Evolutionary conservation across 1,140 invertebrate genomes (phyloP).

Genomic region (Anoplolepis gracilipes): DNA sequence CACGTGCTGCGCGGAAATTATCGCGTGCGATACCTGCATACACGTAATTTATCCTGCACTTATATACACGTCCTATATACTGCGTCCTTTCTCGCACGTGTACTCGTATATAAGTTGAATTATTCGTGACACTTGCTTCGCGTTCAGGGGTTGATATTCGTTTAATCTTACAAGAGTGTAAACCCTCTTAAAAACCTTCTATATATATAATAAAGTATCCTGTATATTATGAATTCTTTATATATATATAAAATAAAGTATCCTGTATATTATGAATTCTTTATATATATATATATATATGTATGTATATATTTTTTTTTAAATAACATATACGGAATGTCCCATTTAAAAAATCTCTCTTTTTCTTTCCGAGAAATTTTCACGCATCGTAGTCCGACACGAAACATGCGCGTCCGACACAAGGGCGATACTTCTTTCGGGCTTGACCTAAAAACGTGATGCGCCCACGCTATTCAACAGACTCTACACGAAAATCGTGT

Average conservation of each 20-base stretch:
- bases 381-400: conserved; percentile 25
- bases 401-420: conserved; percentile 30
- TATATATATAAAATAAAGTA: too few species aligned
- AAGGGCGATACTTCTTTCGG: conserved; percentile 37
- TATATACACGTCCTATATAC: not conserved
- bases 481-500: conserved; percentile 20
- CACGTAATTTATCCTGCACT: conserved; percentile 60
- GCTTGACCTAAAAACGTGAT: conserved; percentile 50
- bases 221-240: too few species aligned
- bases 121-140: not conserved
- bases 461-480: conserved; percentile 38
- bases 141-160: not conserved
- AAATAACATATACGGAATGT: too few species aligned
- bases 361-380: conserved; percentile 2
- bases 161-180: not conserved
- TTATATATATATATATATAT: too few species aligned
- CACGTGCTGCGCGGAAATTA: conserved; percentile 67
- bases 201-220: too few species aligned
- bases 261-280: too few species aligned
- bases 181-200: not conserved
- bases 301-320: too few species aligned
- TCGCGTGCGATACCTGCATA: conserved; percentile 42
- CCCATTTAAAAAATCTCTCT: too few species aligned
- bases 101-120: too few species aligned
- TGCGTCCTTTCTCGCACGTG: too few species aligned